Conservation (phyloP, 1,140 invertebrate genomes). For the Cecropterus lyciades region DNA sequence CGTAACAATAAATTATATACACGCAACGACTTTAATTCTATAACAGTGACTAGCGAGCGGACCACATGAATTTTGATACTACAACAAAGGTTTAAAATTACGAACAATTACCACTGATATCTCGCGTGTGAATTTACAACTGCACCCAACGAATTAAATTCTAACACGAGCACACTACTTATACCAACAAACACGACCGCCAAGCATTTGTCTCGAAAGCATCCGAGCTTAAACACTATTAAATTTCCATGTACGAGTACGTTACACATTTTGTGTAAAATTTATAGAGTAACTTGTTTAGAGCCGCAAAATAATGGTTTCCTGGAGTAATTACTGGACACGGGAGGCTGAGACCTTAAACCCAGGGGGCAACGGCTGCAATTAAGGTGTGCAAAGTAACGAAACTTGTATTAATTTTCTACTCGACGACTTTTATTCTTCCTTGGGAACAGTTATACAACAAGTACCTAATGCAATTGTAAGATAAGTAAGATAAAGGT, state of each 20-base stretch:
- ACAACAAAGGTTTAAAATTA: constrained; percentile 4
- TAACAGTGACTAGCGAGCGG: neutral
- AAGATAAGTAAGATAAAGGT: too few relatives aligned
- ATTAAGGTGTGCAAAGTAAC: neutral
- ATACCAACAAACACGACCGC: constrained; percentile 18
- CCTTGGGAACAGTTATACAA: too few relatives aligned
- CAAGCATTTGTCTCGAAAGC: constrained; percentile 20
- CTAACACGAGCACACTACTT: constrained; percentile 22
- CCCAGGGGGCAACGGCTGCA: neutral
- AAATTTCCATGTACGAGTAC: constrained; percentile 21
- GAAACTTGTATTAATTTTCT: neutral
- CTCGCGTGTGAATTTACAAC: constrained; percentile 12
- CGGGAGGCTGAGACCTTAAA: neutral
- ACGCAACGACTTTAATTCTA: neutral
- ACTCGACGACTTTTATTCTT: neutral
- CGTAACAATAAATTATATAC: neutral
- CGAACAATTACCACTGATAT: constrained; percentile 15
- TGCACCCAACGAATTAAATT: constrained; percentile 27
- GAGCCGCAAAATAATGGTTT: neutral
- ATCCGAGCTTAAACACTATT: constrained; percentile 25
- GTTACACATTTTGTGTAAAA: constrained; percentile 16
- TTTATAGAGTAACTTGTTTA: neutral
- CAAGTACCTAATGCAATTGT: too few relatives aligned
- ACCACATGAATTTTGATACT: neutral
- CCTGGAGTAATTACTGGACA: neutral